Conservation (phyloP, 2,888 invertebrate species). For the Carcina quercana region DNA sequence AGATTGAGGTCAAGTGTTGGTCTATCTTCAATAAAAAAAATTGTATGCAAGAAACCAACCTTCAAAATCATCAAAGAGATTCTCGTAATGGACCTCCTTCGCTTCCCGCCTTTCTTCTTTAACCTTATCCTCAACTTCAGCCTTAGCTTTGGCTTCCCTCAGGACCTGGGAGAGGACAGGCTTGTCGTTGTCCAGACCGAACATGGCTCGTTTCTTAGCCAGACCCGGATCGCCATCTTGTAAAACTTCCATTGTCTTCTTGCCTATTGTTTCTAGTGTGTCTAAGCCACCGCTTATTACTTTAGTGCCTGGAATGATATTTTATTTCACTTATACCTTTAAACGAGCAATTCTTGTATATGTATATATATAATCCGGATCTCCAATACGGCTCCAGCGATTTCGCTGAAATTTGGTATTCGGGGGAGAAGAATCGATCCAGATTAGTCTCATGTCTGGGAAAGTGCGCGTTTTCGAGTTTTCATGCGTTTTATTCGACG, state of each 20-base stretch:
- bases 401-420: too few species aligned
- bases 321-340: neutral
- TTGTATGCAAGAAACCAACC: too few species aligned
- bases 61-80: slow-evolving; percentile 90
- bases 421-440: too few species aligned
- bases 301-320: slow-evolving; percentile 71
- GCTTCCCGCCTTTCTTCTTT: slow-evolving; percentile 63
- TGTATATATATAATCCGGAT: neutral
- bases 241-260: slow-evolving; percentile 94
- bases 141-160: slow-evolving; percentile 82
- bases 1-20: too few species aligned
- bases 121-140: slow-evolving; percentile 75
- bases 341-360: too few species aligned
- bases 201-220: slow-evolving; percentile 82
- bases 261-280: slow-evolving; percentile 93
- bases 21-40: too few species aligned
- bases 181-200: slow-evolving; percentile 76
- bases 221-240: slow-evolving; percentile 95
- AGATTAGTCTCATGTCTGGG: too few species aligned
- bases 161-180: slow-evolving; percentile 77
- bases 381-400: too few species aligned
- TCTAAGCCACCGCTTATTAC: slow-evolving; percentile 88
- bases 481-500: too few species aligned
- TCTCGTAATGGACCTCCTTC: slow-evolving; percentile 80
- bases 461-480: too few species aligned